A percentile compares a stretch with the other conserved stretches of the same genome.
These are phyloP conservation scores for Paguma larvata DNA, from an alignment of 2,797 vertebrate species.

Conservation along the genomic window DNA sequence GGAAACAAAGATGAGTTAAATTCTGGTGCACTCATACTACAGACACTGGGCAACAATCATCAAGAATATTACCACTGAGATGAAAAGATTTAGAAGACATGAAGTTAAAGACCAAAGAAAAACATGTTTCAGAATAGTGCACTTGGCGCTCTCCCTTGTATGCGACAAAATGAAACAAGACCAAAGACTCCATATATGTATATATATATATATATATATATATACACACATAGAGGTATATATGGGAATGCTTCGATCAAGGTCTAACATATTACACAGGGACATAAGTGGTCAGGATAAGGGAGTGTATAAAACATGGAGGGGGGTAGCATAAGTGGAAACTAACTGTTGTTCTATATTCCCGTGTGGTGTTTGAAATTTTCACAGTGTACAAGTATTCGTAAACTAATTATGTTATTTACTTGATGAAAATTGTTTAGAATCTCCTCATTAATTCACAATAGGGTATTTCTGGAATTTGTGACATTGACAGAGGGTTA, in stretches of 20 bases:
- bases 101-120: slow-evolving; percentile 2
- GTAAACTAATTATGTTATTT: neutral
- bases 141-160: neutral
- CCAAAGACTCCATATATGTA: neutral
- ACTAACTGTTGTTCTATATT: neutral
- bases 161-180: neutral
- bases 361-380: neutral
- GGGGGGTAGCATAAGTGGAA: neutral
- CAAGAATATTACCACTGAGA: neutral
- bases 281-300: neutral
- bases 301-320: neutral
- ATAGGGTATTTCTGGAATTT: neutral
- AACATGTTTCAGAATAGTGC: neutral
- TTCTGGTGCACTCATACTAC: neutral
- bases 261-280: too few species aligned
- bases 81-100: neutral
- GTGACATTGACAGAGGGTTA: neutral
- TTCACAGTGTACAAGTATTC: neutral
- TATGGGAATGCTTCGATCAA: neutral
- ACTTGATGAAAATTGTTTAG: neutral
- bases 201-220: accelerated
- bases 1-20: neutral
- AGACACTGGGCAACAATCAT: neutral
- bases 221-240: accelerated
- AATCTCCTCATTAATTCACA: neutral